phyloP scores from a whole-genome alignment of 2,888 invertebrate species.

The Pyrocoelia pectoralis region DNA sequence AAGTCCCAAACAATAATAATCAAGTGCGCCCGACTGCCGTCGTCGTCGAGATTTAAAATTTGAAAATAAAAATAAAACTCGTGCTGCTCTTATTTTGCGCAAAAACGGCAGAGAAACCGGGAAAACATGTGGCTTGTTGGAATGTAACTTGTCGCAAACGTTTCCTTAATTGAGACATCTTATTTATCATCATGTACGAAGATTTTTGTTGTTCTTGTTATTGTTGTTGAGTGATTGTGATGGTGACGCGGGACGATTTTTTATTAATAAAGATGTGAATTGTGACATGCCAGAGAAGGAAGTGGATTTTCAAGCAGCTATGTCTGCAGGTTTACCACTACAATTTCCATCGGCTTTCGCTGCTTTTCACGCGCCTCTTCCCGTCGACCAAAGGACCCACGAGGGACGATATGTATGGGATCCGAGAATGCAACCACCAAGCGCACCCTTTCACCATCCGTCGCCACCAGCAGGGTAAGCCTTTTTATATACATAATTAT shows the following conservation, averaged over 20 bases:
- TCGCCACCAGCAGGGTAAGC: conserved; percentile 53
- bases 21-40: neutral
- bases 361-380: conserved; percentile 68
- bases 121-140: conserved; percentile 23
- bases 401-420: conserved; percentile 60
- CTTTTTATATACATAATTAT: neutral
- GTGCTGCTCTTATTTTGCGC: conserved; percentile 2
- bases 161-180: conserved; percentile 41
- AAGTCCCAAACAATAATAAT: conserved; percentile 19
- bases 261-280: conserved; percentile 3
- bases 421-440: conserved; percentile 57
- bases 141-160: conserved; percentile 27
- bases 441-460: conserved; percentile 50
- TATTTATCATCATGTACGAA: conserved; percentile 12
- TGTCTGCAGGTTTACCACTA: conserved; percentile 58
- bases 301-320: conserved; percentile 57
- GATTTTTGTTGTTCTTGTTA: neutral
- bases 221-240: conserved; percentile 6
- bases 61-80: conserved; percentile 12
- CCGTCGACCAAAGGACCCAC: conserved; percentile 67
- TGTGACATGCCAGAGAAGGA: conserved; percentile 59
- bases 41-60: neutral
- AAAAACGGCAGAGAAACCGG: conserved; percentile 22
- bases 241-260: neutral
- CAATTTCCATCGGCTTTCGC: conserved; percentile 61